Conservation (phyloP, 2,888 invertebrate genomes). For the Zhuqinia jingwanae region DNA sequence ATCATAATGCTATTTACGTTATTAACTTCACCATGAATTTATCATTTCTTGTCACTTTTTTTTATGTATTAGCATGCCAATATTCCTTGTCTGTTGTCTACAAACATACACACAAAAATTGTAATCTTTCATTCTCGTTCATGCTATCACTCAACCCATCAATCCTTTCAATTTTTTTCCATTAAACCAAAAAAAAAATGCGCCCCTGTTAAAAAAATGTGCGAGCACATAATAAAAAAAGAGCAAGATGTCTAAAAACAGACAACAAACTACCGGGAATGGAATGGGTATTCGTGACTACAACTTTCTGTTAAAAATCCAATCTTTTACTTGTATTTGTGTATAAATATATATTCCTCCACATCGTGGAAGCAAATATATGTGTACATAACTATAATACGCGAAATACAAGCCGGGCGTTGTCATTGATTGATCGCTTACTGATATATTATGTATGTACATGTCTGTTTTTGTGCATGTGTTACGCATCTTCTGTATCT, state of each 20-base stretch:
- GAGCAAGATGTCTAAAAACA: not conserved
- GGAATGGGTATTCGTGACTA: not conserved
- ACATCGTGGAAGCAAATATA: too few species aligned
- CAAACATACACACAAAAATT: too few species aligned
- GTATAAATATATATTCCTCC: too few species aligned
- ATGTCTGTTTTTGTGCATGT: not conserved
- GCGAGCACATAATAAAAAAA: too few species aligned
- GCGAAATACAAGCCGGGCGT: conserved; percentile 52
- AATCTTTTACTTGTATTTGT: too few species aligned
- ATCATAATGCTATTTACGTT: conserved; percentile 5
- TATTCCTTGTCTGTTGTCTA: not conserved
- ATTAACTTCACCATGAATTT: not conserved
- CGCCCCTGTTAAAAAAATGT: too few species aligned
- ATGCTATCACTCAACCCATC: conserved; percentile 4
- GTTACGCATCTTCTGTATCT: too few species aligned
- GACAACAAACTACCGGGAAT: conserved; percentile 25
- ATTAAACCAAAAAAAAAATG: conserved; percentile 5
- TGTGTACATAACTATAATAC: too few species aligned
- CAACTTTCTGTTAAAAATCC: too few species aligned
- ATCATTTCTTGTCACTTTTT: conserved; percentile 7
- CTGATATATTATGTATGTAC: conserved; percentile 4
- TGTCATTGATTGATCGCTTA: conserved; percentile 68
- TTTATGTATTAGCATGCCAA: conserved; percentile 2
- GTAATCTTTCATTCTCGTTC: not conserved
- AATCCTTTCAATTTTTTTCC: conserved; percentile 18